Conservation (phyloP, 2,113 vertebrate species). For the Pterocles orientalis region DNA sequence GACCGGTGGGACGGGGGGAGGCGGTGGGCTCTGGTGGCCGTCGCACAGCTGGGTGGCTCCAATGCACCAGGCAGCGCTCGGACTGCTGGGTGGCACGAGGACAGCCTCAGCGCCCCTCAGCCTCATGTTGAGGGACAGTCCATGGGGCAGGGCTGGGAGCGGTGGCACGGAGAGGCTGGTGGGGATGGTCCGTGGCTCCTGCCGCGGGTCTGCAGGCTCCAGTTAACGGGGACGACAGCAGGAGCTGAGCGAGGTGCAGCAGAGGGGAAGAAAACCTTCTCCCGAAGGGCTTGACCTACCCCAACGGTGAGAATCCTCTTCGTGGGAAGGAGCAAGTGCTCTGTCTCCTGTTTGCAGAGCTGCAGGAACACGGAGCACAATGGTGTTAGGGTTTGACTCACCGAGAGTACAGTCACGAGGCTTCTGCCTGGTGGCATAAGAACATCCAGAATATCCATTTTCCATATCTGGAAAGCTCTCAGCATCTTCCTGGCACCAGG, state of each 20-base stretch:
- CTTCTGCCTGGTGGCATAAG: neutral
- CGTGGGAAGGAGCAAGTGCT: neutral
- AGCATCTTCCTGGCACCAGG: neutral
- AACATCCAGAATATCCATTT: neutral
- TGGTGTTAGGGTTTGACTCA: neutral
- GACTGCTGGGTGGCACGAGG: neutral
- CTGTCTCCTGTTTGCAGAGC: neutral
- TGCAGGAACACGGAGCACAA: neutral
- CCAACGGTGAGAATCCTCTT: neutral
- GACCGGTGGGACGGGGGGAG: neutral
- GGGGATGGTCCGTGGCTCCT: neutral
- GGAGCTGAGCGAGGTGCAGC: neutral
- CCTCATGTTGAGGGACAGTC: neutral
- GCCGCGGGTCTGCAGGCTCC: neutral
- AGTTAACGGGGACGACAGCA: neutral
- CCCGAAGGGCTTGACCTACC: neutral
- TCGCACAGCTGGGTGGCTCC: neutral
- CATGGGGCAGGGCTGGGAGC: fast-evolving
- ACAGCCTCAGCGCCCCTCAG: too few relatives aligned
- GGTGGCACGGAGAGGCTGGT: neutral
- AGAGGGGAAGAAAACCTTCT: neutral
- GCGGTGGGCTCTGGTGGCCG: neutral
- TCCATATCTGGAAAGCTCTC: neutral
- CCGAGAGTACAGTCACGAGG: neutral
- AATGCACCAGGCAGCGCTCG: fast-evolving